Conservation (phyloP, 2,888 invertebrate species). For the Sesia apiformis region DNA sequence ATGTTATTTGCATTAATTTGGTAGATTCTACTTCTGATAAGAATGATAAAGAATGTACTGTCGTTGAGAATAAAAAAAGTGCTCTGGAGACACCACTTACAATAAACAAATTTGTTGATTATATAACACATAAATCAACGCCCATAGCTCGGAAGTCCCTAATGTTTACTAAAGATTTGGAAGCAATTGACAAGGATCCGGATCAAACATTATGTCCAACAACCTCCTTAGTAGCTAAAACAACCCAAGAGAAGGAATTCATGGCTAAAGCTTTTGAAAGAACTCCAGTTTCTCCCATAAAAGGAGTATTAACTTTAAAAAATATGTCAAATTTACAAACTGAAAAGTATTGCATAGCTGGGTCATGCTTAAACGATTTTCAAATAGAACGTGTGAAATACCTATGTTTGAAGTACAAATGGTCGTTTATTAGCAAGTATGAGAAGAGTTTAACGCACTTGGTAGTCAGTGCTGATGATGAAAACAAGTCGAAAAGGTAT, state of each 20-base stretch:
- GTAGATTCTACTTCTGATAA: no score
- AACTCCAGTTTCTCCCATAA: constrained; percentile 22
- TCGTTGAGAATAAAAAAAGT: constrained; percentile 16
- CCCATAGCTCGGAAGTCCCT: constrained; percentile 57
- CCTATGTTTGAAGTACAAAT: constrained; percentile 33
- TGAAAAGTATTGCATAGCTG: constrained; percentile 34
- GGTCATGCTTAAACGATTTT: constrained; percentile 36
- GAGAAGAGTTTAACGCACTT: constrained; percentile 52
- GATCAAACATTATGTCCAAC: constrained; percentile 46
- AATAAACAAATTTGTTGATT: constrained; percentile 48
- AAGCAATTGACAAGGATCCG: constrained; percentile 18
- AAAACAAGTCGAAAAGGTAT: constrained; percentile 56
- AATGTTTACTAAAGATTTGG: constrained; percentile 26
- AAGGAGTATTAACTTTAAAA: constrained; percentile 13
- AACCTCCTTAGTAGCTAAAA: constrained; percentile 29
- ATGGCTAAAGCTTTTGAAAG: constrained; percentile 51
- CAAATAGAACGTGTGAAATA: constrained; percentile 35
- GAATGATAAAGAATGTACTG: constrained; percentile 25
- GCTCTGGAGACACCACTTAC: constrained; percentile 43
- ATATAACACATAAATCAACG: constrained; percentile 55
- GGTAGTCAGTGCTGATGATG: constrained; percentile 56
- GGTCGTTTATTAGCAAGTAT: constrained; percentile 49
- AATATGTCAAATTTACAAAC: constrained; percentile 11
- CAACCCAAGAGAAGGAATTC: constrained; percentile 56
- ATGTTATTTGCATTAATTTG: no score